phyloP scores from a whole-genome alignment of 1,140 invertebrate species.

The Eumaeus atala region DNA sequence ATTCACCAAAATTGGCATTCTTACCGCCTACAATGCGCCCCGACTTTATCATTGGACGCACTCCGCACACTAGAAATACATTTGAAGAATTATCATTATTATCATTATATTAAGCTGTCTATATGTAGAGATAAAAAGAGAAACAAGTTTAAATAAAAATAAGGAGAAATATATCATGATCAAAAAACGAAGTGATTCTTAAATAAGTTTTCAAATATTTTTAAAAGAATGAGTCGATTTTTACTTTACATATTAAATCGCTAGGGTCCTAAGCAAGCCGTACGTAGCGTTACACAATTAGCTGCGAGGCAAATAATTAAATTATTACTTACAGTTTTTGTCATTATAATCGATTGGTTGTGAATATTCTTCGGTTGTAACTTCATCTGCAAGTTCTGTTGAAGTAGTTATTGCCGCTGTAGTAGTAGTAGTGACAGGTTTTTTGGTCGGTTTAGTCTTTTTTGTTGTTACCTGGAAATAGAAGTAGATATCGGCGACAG shows the following conservation, averaged over 20 bases:
- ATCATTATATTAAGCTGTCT: no score
- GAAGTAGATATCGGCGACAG: conserved; percentile 29
- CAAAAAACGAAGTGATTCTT: no score
- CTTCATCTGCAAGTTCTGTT: conserved; percentile 59
- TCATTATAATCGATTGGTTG: conserved; percentile 74
- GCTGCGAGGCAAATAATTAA: no score
- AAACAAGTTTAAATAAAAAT: no score
- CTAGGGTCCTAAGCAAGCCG: no score
- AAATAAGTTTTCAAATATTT: no score
- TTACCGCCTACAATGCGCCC: conserved; percentile 94
- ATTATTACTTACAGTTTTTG: conserved; percentile 76
- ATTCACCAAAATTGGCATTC: conserved; percentile 88
- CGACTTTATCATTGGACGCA: conserved; percentile 85
- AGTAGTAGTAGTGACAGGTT: conserved; percentile 60
- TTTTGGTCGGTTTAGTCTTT: conserved; percentile 67
- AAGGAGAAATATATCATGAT: no score
- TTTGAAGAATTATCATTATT: not conserved
- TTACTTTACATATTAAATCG: no score
- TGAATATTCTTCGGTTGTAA: conserved; percentile 67
- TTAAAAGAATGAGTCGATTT: no score
- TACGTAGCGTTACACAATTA: no score
- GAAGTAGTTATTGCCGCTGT: conserved; percentile 44
- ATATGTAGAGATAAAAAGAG: no score
- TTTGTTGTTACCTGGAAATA: conserved; percentile 64
- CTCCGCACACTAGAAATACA: conserved; percentile 84